Conservation (phyloP, 1,140 invertebrate genomes). For the Ditylenchus dipsaci region DNA sequence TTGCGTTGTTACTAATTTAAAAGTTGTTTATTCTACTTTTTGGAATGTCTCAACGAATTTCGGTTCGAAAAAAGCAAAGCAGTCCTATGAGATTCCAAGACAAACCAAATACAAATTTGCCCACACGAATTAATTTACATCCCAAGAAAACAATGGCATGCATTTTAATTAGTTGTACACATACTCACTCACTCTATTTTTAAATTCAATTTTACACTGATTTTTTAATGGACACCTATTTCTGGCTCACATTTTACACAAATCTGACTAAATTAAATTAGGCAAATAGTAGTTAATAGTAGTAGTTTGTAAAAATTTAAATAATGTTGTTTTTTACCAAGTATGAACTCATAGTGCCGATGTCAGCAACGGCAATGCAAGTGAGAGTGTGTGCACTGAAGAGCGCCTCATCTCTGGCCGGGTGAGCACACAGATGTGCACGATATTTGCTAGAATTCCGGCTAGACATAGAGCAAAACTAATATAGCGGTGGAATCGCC, state of each 20-base stretch:
- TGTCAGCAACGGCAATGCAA: conserved; percentile 45
- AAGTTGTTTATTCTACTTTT: too few species aligned
- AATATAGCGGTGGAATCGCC: conserved; percentile 38
- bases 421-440: conserved; percentile 44
- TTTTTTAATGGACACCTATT: too few species aligned
- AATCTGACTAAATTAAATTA: too few species aligned
- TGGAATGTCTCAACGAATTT: neutral
- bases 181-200: neutral
- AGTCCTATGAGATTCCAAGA: neutral
- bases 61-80: neutral
- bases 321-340: conserved; percentile 15
- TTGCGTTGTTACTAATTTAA: too few species aligned
- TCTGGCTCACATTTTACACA: too few species aligned
- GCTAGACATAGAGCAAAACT: conserved; percentile 38
- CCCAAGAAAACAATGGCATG: neutral
- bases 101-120: neutral
- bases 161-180: neutral
- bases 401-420: conserved; percentile 34
- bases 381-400: conserved; percentile 41
- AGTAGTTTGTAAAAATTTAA: too few species aligned
- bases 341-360: conserved; percentile 47
- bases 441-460: conserved; percentile 32
- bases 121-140: neutral
- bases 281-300: too few species aligned
- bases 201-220: neutral